Conservation (phyloP, 2,797 vertebrate genomes). For the Hirundo rustica region DNA sequence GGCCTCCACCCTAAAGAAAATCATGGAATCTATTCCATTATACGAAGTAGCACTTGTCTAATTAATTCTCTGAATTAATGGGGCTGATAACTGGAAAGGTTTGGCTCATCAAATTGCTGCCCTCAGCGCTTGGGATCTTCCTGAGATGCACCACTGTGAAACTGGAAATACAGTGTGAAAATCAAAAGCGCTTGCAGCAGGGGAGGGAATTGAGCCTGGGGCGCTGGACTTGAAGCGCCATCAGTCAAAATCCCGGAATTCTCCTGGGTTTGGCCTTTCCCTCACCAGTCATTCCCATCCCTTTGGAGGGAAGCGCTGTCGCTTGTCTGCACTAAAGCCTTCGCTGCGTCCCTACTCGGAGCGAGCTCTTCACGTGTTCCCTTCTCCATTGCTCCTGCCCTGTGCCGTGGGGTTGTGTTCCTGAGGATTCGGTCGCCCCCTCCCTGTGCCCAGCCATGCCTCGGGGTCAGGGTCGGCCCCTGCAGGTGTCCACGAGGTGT, state of each 20-base stretch:
- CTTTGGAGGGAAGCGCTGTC: neutral
- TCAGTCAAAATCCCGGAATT: neutral
- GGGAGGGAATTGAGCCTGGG: neutral
- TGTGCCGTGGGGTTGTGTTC: neutral
- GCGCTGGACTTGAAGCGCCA: neutral
- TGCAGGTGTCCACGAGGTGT: neutral
- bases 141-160: neutral
- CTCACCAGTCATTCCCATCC: neutral
- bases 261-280: neutral
- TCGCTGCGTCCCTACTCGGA: accelerated
- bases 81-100: neutral
- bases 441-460: neutral
- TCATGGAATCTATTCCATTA: neutral
- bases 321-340: constrained; percentile 54
- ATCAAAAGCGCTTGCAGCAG: neutral
- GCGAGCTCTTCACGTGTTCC: neutral
- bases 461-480: accelerated
- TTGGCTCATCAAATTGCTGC: neutral
- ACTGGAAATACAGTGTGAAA: neutral
- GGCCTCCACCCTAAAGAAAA: neutral
- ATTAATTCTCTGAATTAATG: neutral
- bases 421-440: neutral
- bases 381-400: neutral
- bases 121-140: neutral
- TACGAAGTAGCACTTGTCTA: neutral